phyloP scores from a whole-genome alignment of 2,113 vertebrate species.

The Chloroceryle aenea region DNA sequence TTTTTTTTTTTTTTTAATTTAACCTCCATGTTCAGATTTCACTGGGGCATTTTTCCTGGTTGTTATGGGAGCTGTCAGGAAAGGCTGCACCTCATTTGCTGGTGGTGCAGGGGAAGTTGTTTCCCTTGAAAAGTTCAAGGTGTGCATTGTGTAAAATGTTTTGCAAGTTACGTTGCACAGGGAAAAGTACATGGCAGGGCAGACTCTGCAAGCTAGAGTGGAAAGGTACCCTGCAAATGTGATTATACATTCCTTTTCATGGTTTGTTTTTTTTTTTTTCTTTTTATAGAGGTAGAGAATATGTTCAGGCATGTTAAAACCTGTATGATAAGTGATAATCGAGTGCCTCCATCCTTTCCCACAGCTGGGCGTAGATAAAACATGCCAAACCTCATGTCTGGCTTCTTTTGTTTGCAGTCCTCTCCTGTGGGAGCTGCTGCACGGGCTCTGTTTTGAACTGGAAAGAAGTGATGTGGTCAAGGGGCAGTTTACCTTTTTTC shows the following conservation, averaged over 20 bases:
- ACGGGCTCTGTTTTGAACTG: rapidly evolving
- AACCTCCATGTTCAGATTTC: not conserved
- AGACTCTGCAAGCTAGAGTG: not conserved
- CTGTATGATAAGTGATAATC: slow-evolving; percentile 6
- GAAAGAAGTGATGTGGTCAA: rapidly evolving
- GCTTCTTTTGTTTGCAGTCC: not conserved
- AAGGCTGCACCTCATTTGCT: not conserved
- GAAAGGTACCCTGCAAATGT: slow-evolving; percentile 21
- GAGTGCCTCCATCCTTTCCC: slow-evolving; percentile 39
- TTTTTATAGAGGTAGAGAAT: not conserved
- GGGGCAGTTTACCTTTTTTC: not conserved
- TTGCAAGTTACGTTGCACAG: not conserved
- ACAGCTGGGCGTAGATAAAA: slow-evolving; percentile 50
- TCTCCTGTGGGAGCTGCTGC: not conserved
- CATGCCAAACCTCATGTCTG: not conserved
- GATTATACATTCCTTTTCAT: slow-evolving; percentile 34
- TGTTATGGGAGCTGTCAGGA: not conserved
- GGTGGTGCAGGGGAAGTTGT: not conserved
- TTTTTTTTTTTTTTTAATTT: not conserved
- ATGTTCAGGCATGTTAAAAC: slow-evolving; percentile 4
- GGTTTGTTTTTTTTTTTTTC: not conserved
- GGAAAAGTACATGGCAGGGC: not conserved
- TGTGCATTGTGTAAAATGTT: not conserved
- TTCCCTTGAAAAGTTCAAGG: not conserved
- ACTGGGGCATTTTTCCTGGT: rapidly evolving